Percentiles rank a stretch among this genome's conserved stretches.
phyloP scores from a whole-genome alignment of 1,140 invertebrate species.

The Drosophila tsacasi region DNA sequence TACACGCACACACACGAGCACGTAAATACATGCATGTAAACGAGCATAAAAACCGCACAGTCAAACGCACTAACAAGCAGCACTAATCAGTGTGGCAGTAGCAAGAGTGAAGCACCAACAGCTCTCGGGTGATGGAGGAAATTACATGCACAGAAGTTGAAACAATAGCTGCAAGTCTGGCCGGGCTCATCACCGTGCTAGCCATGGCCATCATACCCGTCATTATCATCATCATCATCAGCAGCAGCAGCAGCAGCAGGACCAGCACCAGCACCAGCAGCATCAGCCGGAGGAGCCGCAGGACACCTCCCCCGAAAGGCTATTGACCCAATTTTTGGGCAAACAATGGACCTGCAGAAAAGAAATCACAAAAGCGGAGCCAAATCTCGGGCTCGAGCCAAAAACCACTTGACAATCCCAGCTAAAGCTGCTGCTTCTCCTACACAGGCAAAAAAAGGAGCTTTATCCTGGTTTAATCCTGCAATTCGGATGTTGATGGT shows the following conservation, averaged over 20 bases:
- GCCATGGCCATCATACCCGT: constrained; percentile 24
- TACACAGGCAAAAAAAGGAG: constrained; percentile 28
- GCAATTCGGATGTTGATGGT: constrained; percentile 23
- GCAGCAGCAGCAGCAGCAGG: constrained; percentile 5
- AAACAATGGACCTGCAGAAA: constrained; percentile 68
- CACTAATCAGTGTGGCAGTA: constrained; percentile 73
- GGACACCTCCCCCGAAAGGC: constrained; percentile 42
- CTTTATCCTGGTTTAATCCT: constrained; percentile 23
- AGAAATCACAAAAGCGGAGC: constrained; percentile 53
- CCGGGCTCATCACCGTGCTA: constrained; percentile 53
- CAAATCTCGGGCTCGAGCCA: constrained; percentile 50
- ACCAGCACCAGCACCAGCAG: background rate
- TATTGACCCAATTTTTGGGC: constrained; percentile 73
- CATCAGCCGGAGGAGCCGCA: constrained; percentile 16
- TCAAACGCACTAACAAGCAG: constrained; percentile 78
- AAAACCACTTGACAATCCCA: constrained; percentile 72
- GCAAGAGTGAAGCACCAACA: constrained; percentile 26
- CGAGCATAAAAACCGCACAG: constrained; percentile 75
- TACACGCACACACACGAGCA: constrained; percentile 18
- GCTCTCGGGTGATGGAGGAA: constrained; percentile 49
- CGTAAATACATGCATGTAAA: constrained; percentile 61
- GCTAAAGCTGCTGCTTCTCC: constrained; percentile 24
- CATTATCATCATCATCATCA: constrained; percentile 33
- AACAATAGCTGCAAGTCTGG: constrained; percentile 64
- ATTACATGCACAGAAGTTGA: constrained; percentile 75